phyloP scores from a whole-genome alignment of 2,888 invertebrate genomes.

The Rugalucina vietnamica region DNA sequence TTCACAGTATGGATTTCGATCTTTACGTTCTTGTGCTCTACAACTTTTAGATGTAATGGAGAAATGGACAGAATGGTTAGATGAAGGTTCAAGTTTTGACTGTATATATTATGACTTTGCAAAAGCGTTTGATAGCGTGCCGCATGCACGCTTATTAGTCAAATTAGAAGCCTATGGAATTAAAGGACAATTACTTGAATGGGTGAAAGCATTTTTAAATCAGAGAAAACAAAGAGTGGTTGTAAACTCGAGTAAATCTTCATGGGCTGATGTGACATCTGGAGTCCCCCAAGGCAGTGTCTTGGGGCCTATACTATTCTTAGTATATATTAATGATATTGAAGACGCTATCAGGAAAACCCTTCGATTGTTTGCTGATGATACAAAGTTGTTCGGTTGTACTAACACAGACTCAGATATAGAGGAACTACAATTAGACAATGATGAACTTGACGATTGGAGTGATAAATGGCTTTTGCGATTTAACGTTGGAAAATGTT shows the following conservation, averaged over 20 bases:
- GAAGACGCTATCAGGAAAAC: slow-evolving; percentile 8
- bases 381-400: slow-evolving; percentile 33
- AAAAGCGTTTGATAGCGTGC: slow-evolving; percentile 36
- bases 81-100: slow-evolving; percentile 29
- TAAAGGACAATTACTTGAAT: slow-evolving; percentile 17
- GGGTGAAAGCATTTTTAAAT: slow-evolving; percentile 34
- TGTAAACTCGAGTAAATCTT: slow-evolving; percentile 21
- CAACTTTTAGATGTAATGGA: slow-evolving; percentile 31
- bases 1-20: slow-evolving; percentile 33
- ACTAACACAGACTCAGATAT: background rate
- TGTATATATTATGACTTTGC: slow-evolving; percentile 36
- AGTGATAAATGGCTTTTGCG: slow-evolving; percentile 14
- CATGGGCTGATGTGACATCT: slow-evolving; percentile 34
- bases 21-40: slow-evolving; percentile 18
- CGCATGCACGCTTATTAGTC: slow-evolving; percentile 21
- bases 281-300: slow-evolving; percentile 55
- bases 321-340: slow-evolving; percentile 42
- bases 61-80: slow-evolving; percentile 20
- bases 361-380: slow-evolving; percentile 39
- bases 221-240: slow-evolving; percentile 30
- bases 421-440: slow-evolving; percentile 8
- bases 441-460: slow-evolving; percentile 7
- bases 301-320: slow-evolving; percentile 32
- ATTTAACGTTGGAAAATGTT: slow-evolving; percentile 21
- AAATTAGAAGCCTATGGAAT: slow-evolving; percentile 40